Evolutionary conservation across 2,113 vertebrate genomes (phyloP).

Genomic region (Callaeas wilsoni): DNA sequence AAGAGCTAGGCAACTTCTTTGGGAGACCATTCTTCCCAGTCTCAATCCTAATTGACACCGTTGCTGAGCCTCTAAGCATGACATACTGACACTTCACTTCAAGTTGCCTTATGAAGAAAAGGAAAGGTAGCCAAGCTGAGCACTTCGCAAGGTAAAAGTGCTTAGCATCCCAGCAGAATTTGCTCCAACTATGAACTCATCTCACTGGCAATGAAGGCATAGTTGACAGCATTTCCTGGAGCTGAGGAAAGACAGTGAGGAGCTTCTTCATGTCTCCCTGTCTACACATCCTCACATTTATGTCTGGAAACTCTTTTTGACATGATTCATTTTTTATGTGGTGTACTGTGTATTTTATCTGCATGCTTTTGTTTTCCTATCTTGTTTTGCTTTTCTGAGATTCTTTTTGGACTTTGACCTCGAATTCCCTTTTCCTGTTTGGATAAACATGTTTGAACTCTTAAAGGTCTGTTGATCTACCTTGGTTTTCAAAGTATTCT

Average conservation of each 20-base stretch:
- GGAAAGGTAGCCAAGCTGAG: background rate
- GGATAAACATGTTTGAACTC: background rate
- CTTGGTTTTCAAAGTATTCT: background rate
- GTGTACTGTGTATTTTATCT: background rate
- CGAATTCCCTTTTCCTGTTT: background rate
- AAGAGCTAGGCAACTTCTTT: background rate
- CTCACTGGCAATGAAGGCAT: background rate
- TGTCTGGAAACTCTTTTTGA: background rate
- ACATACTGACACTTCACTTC: background rate
- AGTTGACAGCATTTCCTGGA: background rate
- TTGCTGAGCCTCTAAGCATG: background rate
- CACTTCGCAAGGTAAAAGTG: background rate
- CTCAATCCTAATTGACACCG: background rate
- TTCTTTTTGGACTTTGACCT: background rate
- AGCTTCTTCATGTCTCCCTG: background rate
- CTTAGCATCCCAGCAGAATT: background rate
- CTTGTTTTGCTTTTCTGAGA: background rate
- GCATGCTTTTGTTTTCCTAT: background rate
- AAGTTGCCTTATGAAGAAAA: background rate
- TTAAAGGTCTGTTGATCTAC: background rate
- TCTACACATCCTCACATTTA: background rate
- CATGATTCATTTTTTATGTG: background rate
- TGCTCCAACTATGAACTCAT: background rate
- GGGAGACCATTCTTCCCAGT: background rate
- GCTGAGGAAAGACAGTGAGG: background rate